phyloP scores from a whole-genome alignment of 2,888 invertebrate species.

The Frankliniella intonsa region DNA sequence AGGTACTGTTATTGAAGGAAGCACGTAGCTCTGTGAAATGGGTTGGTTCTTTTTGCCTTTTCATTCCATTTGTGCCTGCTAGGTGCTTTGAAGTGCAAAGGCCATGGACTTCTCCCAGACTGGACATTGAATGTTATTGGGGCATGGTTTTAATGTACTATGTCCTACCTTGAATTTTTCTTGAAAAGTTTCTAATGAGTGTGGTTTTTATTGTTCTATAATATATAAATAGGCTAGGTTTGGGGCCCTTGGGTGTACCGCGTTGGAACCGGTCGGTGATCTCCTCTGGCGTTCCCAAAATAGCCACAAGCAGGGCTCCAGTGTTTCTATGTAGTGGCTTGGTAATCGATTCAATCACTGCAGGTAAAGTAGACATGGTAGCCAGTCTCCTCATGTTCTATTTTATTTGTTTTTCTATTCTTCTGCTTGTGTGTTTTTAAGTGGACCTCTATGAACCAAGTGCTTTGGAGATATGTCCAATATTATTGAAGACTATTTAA shows the following conservation, averaged over 20 bases:
- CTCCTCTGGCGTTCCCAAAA: conserved; percentile 31
- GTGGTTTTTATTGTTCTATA: conserved; percentile 25
- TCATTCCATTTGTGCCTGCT: background rate
- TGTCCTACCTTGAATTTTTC: background rate
- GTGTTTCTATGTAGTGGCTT: conserved; percentile 33
- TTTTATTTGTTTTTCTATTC: background rate
- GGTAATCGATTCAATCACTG: conserved; percentile 36
- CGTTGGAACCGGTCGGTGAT: conserved; percentile 16
- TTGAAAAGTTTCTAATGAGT: conserved; percentile 5
- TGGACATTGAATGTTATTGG: background rate
- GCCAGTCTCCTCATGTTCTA: conserved; percentile 45
- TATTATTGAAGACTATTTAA: too few species aligned
- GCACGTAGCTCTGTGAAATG: conserved; percentile 15
- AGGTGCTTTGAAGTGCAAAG: conserved; percentile 6
- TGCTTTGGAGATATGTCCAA: too few species aligned
- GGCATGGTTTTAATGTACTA: background rate
- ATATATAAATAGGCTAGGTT: conserved; percentile 13
- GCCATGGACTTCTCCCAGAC: background rate
- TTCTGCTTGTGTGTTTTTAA: background rate
- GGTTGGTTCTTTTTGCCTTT: background rate
- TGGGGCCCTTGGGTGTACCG: conserved; percentile 15
- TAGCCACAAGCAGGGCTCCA: conserved; percentile 29
- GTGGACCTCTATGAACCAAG: too few species aligned
- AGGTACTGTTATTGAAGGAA: background rate
- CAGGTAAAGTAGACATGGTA: conserved; percentile 51